Base-by-base conservation (phyloP, 2,797 vertebrate genomes). In the Eospalax fontanierii region DNA sequence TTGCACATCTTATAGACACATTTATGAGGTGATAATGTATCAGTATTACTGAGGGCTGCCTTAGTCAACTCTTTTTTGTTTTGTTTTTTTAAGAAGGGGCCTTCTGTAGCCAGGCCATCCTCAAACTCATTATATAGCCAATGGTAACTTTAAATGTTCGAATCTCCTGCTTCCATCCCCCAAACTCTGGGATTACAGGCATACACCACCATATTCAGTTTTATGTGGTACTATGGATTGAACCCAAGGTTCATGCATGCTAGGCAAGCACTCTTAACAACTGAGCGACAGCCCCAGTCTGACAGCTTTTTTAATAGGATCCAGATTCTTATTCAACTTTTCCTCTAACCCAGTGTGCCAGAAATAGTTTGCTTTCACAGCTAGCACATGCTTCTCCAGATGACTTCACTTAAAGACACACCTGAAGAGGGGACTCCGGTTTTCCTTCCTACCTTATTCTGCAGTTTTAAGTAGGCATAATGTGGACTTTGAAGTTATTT, bases 1-100 rank as follows among this genome's bases (percentile, higher is more conserved):
- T 79, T 95, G 15, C 14, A 38, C 22, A 15, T 46, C 85, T 93
- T 91, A 79, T 59, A 38, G 54, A 87, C 18, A 76, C 82, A 24
- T 63, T 63, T 63, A 63, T 63, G 33, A 35, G n/a, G n/a, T 22
- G 38, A n/a, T 15, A n/a, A n/a, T n/a, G n/a, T 84, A 40, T 50
- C 4, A 43, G 50, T 35, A n/a, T 59, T 78, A n/a, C 18, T 54
- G 75, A 33, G 16, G 59, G 11, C 28, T 66, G 28, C 40, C 59
- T 83, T 83, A 35, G 81, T 30, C 43, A 46, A 24, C 21, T 70
- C 54, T 84, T 83, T 22, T 10, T 26, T 63, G 10, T 54, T 57
- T 21, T 63, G 22, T 24, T 21, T 24, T 24, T 63, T 63, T 5
- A n/a, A 26, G 19, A 63, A 3, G 24, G 19, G 19, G 61, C 24